Evolutionary conservation across 1,140 invertebrate species (phyloP), one percentile per base, ranked within the genome.

Genomic region (Oryctes rhinoceros): DNA sequence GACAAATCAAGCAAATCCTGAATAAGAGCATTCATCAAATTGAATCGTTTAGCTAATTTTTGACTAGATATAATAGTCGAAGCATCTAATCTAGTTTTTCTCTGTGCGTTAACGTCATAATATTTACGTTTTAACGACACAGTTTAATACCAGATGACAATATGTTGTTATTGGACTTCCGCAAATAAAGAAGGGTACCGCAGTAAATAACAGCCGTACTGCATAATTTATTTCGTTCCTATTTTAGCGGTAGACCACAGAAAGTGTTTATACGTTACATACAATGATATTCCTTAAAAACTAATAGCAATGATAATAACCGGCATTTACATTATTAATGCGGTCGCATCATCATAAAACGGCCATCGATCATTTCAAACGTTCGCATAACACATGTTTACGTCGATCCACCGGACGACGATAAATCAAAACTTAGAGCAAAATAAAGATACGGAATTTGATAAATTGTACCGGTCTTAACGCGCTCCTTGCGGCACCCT

Each of bases 301-400:
- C 20, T 30, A 71, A 71, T 71, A 24, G 35, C 65, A 71, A 30
- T 24, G 65, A 35, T 71, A 71, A 24, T 71, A 71, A 37, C 11
- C 0, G 65, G 1, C n/a, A 71, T 30, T 71, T 71, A 24, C n/a
- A 71, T 71, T 71, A 71, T 71, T 71, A 30, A 71, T 71, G 65
- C 20, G 65, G 65, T 37, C 65, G 24, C 20, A 71, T 71, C 65
- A 71, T 18, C 65, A 71, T 71, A 71, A 71, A 71, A 71, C 35
- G 6, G 4, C 20, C 6, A 71, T 71, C 65, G 65, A 71, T 71
- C 65, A 71, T 71, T 71, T 59, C 18, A 18, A n/a, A 59, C 4
- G 15, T n/a, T 59, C 53, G n/a, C 65, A 20, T 37, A 71, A 24
- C 20, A 71, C 11, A 37, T 71, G 65, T 71, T 71, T 71, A 71